These are phyloP conservation scores for Amiota mariae DNA, from an alignment of 2,888 invertebrate species.

Conservation along the genomic window DNA sequence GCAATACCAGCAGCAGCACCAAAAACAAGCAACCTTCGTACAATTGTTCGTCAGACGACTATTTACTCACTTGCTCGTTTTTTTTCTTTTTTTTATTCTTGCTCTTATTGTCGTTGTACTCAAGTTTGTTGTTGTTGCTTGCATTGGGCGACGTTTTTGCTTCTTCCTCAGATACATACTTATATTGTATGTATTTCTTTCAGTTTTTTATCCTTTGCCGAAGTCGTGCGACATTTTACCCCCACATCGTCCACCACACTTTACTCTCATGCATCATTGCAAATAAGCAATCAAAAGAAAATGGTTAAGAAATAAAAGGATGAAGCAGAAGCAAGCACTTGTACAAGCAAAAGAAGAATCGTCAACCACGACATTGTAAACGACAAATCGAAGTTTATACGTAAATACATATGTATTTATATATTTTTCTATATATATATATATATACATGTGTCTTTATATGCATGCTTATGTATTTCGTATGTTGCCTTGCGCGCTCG, in stretches of 20 bases:
- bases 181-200: no score
- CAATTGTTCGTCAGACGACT: no score
- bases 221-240: no score
- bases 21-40: background rate
- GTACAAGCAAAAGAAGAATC: background rate
- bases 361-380: no score
- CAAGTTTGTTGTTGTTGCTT: background rate
- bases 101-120: conserved; percentile 12
- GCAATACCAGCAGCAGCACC: background rate
- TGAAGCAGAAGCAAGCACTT: background rate
- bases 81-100: background rate
- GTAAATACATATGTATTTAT: conserved; percentile 10
- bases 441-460: conserved; percentile 1
- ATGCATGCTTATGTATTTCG: conserved; percentile 14
- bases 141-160: no score
- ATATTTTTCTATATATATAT: background rate
- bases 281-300: background rate
- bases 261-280: background rate
- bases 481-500: conserved; percentile 22
- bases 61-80: no score
- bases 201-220: no score
- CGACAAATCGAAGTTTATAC: background rate
- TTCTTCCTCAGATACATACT: no score
- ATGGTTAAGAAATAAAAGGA: background rate
- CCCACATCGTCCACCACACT: no score